phyloP scores from a whole-genome alignment of 2,888 invertebrate species.

The Melikaiella ostensackeni region DNA sequence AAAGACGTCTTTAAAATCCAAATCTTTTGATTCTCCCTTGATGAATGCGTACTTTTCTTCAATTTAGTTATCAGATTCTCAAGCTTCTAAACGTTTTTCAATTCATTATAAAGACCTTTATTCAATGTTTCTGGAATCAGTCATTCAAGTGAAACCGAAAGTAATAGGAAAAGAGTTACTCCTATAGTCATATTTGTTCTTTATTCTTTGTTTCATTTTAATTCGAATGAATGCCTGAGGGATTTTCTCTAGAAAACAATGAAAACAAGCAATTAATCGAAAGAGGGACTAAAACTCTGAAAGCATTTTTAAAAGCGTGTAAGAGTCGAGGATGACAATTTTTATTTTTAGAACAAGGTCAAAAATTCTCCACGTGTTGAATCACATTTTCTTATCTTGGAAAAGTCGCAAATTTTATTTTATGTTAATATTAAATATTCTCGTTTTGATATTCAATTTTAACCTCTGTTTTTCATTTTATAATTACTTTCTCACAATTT shows the following conservation, averaged over 20 bases:
- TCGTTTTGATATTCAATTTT: neutral
- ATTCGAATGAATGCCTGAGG: neutral
- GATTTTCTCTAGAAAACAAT: neutral
- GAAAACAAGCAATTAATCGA: slow-evolving; percentile 34
- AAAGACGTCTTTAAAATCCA: too few relatives aligned
- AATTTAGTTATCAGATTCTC: too few relatives aligned
- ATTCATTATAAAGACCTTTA: neutral
- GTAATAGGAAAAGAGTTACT: neutral
- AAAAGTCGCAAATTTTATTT: neutral
- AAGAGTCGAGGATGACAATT: slow-evolving; percentile 30
- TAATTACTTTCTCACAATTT: neutral
- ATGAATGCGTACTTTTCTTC: too few relatives aligned
- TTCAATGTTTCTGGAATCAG: neutral
- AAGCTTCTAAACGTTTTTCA: too few relatives aligned
- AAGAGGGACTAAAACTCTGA: neutral
- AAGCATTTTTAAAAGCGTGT: neutral
- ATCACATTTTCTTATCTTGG: neutral
- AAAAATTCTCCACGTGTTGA: neutral
- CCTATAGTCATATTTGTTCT: neutral
- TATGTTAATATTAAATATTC: neutral
- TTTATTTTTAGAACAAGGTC: slow-evolving; percentile 42
- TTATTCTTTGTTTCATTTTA: neutral
- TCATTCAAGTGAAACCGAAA: neutral
- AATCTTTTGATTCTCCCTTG: too few relatives aligned
- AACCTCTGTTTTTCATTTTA: neutral